A percentile compares a stretch with the other conserved stretches of the same genome.
Conservation (phyloP, 2,113 vertebrate genomes). For the Chlamydotis undulata region DNA sequence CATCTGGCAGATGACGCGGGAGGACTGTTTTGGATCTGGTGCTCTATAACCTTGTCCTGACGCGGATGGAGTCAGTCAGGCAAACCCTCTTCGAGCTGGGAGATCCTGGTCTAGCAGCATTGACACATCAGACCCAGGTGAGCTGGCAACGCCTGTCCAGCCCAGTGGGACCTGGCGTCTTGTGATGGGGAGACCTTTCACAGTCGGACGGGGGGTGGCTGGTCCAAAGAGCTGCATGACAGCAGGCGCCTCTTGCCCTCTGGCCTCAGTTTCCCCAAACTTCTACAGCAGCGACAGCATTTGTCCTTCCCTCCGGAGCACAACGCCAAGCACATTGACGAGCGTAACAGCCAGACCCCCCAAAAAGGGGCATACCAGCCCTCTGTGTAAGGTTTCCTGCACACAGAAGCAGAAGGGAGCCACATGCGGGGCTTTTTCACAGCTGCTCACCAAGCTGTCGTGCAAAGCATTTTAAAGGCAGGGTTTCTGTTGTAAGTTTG, state of each 20-base stretch:
- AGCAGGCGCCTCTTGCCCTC: neutral
- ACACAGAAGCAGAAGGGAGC: neutral
- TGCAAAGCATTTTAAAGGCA: neutral
- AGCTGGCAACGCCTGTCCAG: neutral
- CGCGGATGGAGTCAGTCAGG: neutral
- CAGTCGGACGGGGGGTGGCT: fast-evolving
- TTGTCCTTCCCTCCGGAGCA: neutral
- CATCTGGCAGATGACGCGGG: neutral
- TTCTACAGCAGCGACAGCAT: fast-evolving
- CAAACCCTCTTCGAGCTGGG: neutral
- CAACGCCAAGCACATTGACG: neutral
- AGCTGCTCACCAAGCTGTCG: neutral
- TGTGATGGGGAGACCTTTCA: neutral
- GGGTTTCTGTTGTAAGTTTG: neutral
- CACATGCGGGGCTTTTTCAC: neutral
- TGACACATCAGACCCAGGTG: neutral
- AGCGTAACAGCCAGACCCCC: neutral
- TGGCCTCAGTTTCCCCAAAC: neutral
- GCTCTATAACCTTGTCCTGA: neutral
- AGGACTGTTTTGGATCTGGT: neutral
- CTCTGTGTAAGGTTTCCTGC: neutral
- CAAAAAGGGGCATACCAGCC: neutral
- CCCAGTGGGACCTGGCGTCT: neutral
- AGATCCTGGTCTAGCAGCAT: neutral
- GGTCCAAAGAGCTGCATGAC: neutral